phyloP scores from a whole-genome alignment of 2,888 invertebrate species.

The Conomelus anceps region DNA sequence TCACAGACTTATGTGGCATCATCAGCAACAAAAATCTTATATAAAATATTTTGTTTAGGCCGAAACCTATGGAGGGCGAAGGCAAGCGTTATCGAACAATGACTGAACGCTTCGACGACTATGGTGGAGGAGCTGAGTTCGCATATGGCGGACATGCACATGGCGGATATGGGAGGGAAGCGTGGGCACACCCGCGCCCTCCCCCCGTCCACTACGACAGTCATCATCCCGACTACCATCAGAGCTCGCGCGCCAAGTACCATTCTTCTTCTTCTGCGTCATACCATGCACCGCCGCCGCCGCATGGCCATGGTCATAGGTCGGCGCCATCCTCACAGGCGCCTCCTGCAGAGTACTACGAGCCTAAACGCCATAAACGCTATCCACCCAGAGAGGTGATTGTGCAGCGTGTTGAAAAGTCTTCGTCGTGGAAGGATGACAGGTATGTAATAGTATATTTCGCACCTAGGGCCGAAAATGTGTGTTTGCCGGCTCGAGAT shows the following conservation, averaged over 20 bases:
- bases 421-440: constrained; percentile 31
- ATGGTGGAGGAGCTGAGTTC: constrained; percentile 22
- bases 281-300: neutral
- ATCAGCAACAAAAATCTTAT: neutral
- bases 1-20: too few species aligned
- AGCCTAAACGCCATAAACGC: constrained; percentile 22
- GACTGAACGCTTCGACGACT: constrained; percentile 31
- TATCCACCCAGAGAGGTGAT: constrained; percentile 64
- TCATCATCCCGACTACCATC: neutral
- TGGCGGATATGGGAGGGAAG: neutral
- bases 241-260: neutral
- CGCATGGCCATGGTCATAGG: constrained; percentile 16
- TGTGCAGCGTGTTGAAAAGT: constrained; percentile 55
- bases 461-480: too few species aligned
- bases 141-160: neutral
- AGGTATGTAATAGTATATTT: too few species aligned
- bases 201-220: neutral
- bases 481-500: too few species aligned
- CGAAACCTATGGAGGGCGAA: constrained; percentile 8
- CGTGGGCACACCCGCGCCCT: neutral
- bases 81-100: constrained; percentile 31
- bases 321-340: neutral
- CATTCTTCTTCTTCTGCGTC: neutral
- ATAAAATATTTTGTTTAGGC: neutral
- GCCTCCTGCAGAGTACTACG: constrained; percentile 18